Conservation (phyloP, 2,888 invertebrate genomes). For the Synanthedon vespiformis region DNA sequence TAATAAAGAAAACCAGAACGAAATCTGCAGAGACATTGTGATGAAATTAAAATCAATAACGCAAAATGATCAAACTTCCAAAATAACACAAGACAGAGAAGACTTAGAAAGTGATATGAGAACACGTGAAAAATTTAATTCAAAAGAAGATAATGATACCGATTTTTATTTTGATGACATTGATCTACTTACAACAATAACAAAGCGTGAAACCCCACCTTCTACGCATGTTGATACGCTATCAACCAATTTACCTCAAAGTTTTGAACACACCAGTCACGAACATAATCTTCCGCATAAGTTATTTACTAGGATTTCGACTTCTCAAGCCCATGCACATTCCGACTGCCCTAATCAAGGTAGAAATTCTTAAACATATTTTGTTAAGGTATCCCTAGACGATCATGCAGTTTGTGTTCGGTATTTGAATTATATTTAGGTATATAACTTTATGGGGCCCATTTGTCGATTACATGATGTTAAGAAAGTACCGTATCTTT, state of each 20-base stretch:
- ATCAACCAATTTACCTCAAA: no score
- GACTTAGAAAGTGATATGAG: not conserved
- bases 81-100: no score
- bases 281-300: no score
- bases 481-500: no score
- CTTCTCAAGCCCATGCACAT: conserved; percentile 10
- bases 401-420: no score
- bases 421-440: no score
- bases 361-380: no score
- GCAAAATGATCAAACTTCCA: conserved; percentile 5
- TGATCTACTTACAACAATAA: conserved; percentile 14
- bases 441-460: no score
- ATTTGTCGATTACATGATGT: no score
- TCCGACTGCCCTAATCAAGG: conserved; percentile 9
- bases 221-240: not conserved
- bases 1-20: conserved; percentile 27
- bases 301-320: conserved; percentile 9
- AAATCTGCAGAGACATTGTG: conserved; percentile 42
- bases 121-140: conserved; percentile 4
- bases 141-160: conserved; percentile 1
- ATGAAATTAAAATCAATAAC: conserved; percentile 29
- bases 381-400: no score
- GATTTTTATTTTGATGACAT: no score
- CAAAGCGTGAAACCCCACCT: conserved; percentile 26
- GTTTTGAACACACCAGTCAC: not conserved